Base-by-base conservation (phyloP, 2,888 invertebrate species). In the Nebria brevicollis region DNA sequence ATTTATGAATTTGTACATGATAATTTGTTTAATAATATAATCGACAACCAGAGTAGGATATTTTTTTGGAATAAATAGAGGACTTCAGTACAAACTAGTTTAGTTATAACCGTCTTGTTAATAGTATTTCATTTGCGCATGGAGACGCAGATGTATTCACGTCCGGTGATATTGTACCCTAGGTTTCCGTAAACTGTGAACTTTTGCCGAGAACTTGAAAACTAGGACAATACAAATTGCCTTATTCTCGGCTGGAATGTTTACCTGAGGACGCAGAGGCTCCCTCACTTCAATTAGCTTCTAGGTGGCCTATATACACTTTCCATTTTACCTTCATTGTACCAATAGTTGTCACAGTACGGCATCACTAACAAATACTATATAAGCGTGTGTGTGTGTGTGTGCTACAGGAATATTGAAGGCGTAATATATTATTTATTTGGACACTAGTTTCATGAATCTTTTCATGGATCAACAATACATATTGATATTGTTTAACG, bases 191-290 rank as follows among this genome's bases (percentile, higher is more conserved):
- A 54, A 54, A 54, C 54, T 54, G 54, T 54, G 13, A 54, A 54
- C 54, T 54, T 54, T 54, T 54, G 54, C 54, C 54, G 54, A 54
- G 54, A 54, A 54, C 54, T 54, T 54, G 54, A 54, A 54, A 54
- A 54, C 54, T 54, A 54, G 54, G 54, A 54, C 54, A 54, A 54
- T 54, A 54, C 54, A 54, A 54, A 54, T 54, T 54, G 54, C 54
- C 54, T 11, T 54, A 54, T 54, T 54, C 54, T 54, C 13, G 54
- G 54, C 54, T 54, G 54, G 54, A 54, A 54, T 54, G 54, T 54
- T 54, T 54, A 13, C 8, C 54, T 54, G 54, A 54, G 11, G 54
- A 8, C 54, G 2, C 54, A 13, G 54, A 7, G 8, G 54, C 54
- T 54, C 54, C 54, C 54, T 54, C 54, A 11, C 11, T 8, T 11